Base-by-base conservation (phyloP, 2,797 vertebrate genomes). In the Pangasius macronema region DNA sequence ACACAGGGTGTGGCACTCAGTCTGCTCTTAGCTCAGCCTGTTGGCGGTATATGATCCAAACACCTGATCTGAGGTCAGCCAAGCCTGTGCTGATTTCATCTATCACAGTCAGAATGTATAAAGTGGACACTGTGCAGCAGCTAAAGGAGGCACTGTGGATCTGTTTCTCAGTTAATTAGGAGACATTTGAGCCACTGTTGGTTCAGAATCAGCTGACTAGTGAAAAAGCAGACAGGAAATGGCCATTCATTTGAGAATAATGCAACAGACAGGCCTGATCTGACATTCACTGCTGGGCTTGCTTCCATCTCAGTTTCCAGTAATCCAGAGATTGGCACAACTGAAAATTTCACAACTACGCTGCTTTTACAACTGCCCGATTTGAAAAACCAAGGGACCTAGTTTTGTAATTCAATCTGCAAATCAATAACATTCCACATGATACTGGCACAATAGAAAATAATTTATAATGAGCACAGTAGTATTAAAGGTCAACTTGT, bases 161-260 rank as follows among this genome's bases (percentile, higher is more conserved):
- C 72, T 79, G 30, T 88, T 86, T 76, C 70, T 55, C 63, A 22
- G 59, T 86, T 82, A 86, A 79, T 76, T 83, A 68, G 59, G 72
- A 86, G 80, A 77, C 80, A 86, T 86, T 83, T 16, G 73, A 86
- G 81, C n/a, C 61, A 77, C 85, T 83, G 80, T 68, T 55, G 87
- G 10, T 88, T 63, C 61, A 77, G 46, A 82, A 63, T 77, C 65
- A 88, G 84, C 87, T 88, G 87, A 81, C 79, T 76, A 14, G 68
- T 27, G 65, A 46, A 77, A 88, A 85, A 68, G 70, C 87, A 83
- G 87, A 73, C 87, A 88, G 87, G 84, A 88, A 86, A 83, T 46
- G 30, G 80, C 75, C 61, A 88, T 88, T 85, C 87, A 82, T 42
- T 76, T 76, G 84, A 85, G 84, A 88, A 86, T 88, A 88, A 88